These are phyloP conservation scores for Arrhopalites spinosus DNA, from an alignment of 2,888 invertebrate genomes.

Conservation along the genomic window DNA sequence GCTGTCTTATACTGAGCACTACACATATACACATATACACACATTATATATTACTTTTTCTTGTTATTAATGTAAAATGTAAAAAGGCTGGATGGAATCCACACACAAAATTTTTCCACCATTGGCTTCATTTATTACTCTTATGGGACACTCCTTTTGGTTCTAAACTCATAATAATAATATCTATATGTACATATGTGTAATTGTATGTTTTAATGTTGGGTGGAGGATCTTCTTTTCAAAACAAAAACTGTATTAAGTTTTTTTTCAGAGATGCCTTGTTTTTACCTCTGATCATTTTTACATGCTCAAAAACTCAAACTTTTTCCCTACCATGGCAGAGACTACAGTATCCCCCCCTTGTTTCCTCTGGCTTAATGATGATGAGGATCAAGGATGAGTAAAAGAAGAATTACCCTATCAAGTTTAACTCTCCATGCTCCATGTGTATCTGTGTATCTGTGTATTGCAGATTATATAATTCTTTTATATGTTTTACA, in stretches of 20 bases:
- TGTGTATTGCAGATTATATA: too few relatives aligned
- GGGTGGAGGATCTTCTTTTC: constrained; percentile 29
- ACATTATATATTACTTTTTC: background rate
- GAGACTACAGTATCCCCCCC: too few relatives aligned
- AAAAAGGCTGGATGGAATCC: background rate
- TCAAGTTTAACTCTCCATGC: too few relatives aligned
- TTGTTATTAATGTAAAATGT: background rate
- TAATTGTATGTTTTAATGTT: constrained; percentile 23
- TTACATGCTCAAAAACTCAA: too few relatives aligned
- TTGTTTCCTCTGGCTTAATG: constrained; percentile 11
- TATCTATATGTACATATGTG: background rate
- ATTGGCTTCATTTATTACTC: constrained; percentile 24
- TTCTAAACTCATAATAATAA: too few relatives aligned
- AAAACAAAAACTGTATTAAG: constrained; percentile 9
- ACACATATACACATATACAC: background rate
- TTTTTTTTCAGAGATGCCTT: background rate
- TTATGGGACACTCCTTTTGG: constrained; percentile 26
- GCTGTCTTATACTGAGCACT: too few relatives aligned
- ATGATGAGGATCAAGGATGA: constrained; percentile 4
- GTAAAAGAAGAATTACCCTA: constrained; percentile 8
- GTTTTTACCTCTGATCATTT: background rate
- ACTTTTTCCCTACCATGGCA: too few relatives aligned
- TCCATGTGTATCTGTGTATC: too few relatives aligned
- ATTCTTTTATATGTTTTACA: too few relatives aligned
- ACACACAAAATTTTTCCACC: background rate